Conservation (phyloP, 2,888 invertebrate genomes). For the Ischnura elegans region DNA sequence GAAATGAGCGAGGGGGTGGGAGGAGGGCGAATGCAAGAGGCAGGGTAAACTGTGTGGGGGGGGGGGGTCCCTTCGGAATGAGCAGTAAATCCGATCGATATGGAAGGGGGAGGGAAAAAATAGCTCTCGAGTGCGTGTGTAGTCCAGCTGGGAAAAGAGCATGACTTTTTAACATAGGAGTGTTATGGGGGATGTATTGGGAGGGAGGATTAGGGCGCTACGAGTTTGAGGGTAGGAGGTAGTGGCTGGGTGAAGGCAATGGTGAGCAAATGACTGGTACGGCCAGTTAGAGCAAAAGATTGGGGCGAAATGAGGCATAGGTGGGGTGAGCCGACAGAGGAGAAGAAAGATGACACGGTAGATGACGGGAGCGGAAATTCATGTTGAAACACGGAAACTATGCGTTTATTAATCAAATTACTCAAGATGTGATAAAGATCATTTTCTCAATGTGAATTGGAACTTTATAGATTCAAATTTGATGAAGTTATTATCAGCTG, state of each 20-base stretch:
- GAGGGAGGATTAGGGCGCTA: background rate
- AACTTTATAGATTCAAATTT: too few species aligned
- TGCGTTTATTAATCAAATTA: too few species aligned
- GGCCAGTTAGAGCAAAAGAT: constrained; percentile 48
- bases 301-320: background rate
- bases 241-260: background rate
- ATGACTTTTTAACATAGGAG: background rate
- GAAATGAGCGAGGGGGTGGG: background rate
- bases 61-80: constrained; percentile 58
- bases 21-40: background rate
- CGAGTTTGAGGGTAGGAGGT: background rate
- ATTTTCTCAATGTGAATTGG: too few species aligned
- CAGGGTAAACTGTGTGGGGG: background rate
- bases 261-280: constrained; percentile 63
- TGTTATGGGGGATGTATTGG: background rate
- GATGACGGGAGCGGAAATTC: background rate
- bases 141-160: constrained; percentile 56
- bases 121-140: constrained; percentile 41
- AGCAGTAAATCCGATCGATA: constrained; percentile 52
- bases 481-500: too few species aligned
- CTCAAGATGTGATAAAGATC: too few species aligned
- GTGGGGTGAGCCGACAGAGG: background rate
- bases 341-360: background rate
- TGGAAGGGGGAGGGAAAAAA: background rate
- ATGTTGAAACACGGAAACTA: background rate